Evolutionary conservation across 2,888 invertebrate species (phyloP).

Genomic region (Molorchus minor): DNA sequence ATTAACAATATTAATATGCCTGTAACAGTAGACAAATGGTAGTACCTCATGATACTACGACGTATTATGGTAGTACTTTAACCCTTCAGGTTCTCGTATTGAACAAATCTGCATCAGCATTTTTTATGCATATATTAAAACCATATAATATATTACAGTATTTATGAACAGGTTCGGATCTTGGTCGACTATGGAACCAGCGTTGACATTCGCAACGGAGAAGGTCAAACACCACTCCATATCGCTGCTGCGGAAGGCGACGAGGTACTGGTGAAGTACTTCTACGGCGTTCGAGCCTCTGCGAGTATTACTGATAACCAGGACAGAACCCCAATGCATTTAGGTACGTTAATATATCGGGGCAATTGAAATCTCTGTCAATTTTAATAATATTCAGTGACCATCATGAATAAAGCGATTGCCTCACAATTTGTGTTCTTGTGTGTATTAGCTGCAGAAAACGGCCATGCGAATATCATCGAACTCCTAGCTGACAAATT

Average conservation of each 20-base stretch:
- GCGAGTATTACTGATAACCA: constrained; percentile 95
- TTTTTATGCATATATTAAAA: too few relatives aligned
- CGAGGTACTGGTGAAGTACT: constrained; percentile 92
- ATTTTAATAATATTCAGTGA: too few relatives aligned
- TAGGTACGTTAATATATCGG: constrained; percentile 36
- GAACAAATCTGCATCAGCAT: too few relatives aligned
- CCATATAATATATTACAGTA: too few relatives aligned
- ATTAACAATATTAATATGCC: too few relatives aligned
- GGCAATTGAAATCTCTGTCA: too few relatives aligned
- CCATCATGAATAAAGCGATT: too few relatives aligned
- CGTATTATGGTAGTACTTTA: too few relatives aligned
- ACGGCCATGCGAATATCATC: constrained; percentile 94
- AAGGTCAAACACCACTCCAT: constrained; percentile 94
- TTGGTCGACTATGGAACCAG: constrained; percentile 92
- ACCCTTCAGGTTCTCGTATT: too few relatives aligned
- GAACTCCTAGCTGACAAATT: constrained; percentile 97
- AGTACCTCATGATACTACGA: too few relatives aligned
- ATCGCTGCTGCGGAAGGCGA: constrained; percentile 97
- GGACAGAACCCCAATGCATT: constrained; percentile 84
- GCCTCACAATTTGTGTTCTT: too few relatives aligned
- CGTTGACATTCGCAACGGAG: constrained; percentile 92
- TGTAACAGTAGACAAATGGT: too few relatives aligned
- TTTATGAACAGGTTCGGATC: constrained; percentile 77
- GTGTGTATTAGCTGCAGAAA: constrained; percentile 86
- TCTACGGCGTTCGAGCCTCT: constrained; percentile 93